Base-by-base conservation (phyloP, 2,113 vertebrate species). In the Odocoileus virginianus region DNA sequence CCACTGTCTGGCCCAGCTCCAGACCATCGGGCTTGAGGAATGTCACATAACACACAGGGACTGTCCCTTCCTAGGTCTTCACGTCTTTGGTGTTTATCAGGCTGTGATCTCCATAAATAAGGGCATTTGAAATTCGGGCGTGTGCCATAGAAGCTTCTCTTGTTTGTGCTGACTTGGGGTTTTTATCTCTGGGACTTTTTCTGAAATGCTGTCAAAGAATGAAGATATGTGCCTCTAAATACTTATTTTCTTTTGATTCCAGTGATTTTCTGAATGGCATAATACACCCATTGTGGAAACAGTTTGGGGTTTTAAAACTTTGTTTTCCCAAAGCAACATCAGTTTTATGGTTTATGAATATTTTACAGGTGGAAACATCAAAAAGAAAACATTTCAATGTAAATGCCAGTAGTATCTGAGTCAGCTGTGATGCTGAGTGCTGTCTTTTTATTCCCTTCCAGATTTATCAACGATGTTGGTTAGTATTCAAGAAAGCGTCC, bases 391-490 rank as follows among this genome's bases (percentile, higher is more conserved):
- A 57, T 71, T 96, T 36, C 36, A 43, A 10, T 90, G 74, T 2
- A 87, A 76, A 91, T 50, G 0, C 2, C 71, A 40, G 54, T 27
- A 45, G 28, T 23, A 3, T 0, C 25, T 0, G 3, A 94, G 82
- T 61, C 33, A 2, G 1, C 25, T 50, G 58, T 78, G 87, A 25
- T 88, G 78, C 64, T 89, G 76, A 93, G 3, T 94, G 6, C 30
- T 5, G n/a, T 96, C n/a, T 97, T 91, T 87, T 64, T 89, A 3
- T 99, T 95, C 98, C 84, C 82, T 98, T 97, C 79, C 97, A 99
- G 99, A 99, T 99, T 98, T 99, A 99, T 98, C 99, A 99, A 50
- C 98, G 99, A 93, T 99, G 99, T 95, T 99, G 99, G 99, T 83
- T 99, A 23, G 99, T 99, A 40, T 99, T 99, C 98, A 99, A 99